Base-by-base conservation (phyloP, 1,140 invertebrate species). In the Brachionus rotundiformis region DNA sequence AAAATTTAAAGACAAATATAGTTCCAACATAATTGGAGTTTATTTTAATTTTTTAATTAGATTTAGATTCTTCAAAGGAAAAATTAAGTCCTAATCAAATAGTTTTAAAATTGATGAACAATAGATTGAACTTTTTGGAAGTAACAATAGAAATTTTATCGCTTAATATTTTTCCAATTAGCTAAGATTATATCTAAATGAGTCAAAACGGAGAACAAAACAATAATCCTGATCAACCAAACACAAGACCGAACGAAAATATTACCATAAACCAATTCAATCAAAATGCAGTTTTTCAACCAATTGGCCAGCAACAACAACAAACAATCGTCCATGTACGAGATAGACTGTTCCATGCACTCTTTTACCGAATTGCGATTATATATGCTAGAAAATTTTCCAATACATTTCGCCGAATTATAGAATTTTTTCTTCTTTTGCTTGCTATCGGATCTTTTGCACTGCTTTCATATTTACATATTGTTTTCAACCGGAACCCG, bases 391-490 rank as follows among this genome's bases (percentile, higher is more conserved):
- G 81, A 36, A 47, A 47, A 49, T 47, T 82, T 61, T 59, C 81
- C 10, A 47, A 54, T n/a, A 29, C 41, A n/a, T 49, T 82, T 59
- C 61, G 61, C 7, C 36, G 81, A n/a, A 6, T 82, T 3, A 19
- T 47, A 8, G 81, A 82, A 54, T 71, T 68, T 41, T 59, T 59
- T 33, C 25, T 75, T 6, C 13, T 82, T 0, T 4, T 68, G 0
- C 23, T 73, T 11, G 79, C 79, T 11, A 29, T 81, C 4, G 16
- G 11, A 39, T 81, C 54, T 0, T 63, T 81, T 63, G 54, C 23
- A 1, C 27, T 95, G 41, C 90, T 98, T 83, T 92, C 93, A 36
- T 98, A 98, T 87, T 95, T 98, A 84, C 96, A 98, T 86, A 91
- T 95, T 86, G 92, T 93, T 47, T 98, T 98, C 88, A 95, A 95